Conservation (phyloP, 1,140 invertebrate genomes). For the Drosophila subpulchrella region DNA sequence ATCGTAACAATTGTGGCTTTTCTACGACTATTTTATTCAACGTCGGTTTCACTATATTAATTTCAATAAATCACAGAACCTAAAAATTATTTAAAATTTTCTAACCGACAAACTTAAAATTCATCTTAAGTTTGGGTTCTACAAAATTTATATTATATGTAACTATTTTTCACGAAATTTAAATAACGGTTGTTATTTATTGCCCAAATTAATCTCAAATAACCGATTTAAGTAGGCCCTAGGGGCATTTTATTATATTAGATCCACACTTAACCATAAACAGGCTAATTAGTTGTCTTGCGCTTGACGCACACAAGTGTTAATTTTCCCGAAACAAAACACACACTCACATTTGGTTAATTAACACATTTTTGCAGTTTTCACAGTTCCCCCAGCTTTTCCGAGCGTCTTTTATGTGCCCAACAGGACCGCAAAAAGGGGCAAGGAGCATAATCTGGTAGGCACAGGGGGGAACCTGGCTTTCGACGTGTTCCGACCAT, state of each 20-base stretch:
- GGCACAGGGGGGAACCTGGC: conserved; percentile 39
- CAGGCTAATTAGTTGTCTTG: conserved; percentile 36
- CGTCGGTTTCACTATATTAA: no score
- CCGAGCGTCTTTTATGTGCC: conserved; percentile 11
- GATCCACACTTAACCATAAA: conserved; percentile 29
- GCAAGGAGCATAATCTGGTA: conserved; percentile 26
- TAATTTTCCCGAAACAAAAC: conserved; percentile 64
- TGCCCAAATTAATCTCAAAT: conserved; percentile 6
- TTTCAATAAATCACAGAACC: no score
- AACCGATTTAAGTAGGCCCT: neutral
- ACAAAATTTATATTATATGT: no score
- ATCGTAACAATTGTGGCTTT: no score
- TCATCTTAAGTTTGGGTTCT: no score
- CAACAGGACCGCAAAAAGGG: conserved; percentile 9
- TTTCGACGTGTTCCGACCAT: conserved; percentile 63
- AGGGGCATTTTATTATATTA: conserved; percentile 16
- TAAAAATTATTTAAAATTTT: no score
- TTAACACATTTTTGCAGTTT: conserved; percentile 70
- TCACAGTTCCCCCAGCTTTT: conserved; percentile 49
- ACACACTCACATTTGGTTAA: conserved; percentile 43
- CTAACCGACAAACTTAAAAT: no score
- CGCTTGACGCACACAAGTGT: conserved; percentile 50
- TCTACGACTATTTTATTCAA: no score
- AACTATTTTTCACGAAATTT: no score
- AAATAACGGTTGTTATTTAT: no score